Evolutionary conservation across 37 sponge, comb jelly and placozoan genomes (phyloP), one percentile per base, ranked within the genome.

Genomic region (Chondrilla cf. caribensis): DNA sequence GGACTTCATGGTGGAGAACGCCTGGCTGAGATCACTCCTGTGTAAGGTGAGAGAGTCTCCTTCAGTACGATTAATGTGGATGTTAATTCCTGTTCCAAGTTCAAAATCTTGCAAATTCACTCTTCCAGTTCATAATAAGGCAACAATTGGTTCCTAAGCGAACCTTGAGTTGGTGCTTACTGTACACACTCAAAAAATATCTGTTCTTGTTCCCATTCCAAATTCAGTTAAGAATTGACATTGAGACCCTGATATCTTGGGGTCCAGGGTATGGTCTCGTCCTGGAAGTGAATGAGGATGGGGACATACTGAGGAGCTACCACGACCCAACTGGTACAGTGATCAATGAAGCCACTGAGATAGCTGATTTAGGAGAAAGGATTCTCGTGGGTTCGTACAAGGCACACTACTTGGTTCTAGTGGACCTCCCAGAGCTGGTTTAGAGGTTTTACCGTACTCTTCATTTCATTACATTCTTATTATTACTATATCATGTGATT

Each of bases 281-380:
- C 36, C 60, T 81, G 65, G 82, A 81, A 38, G 37, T 58, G 36
- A 24, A 60, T 24, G 42, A 32, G 51, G 62, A 25, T 0, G 82
- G 82, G 38, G 62, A 14, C 19, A 62, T 81, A 43, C 19, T 81
- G n/a, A 25, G 43, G 6, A 60, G 62, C 17, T 62, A 60, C 39
- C 62, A 81, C 58, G 82, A 81, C 41, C 28, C 62, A 11, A 28
- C 25, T 28, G 82, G 65, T 14, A 9, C 36, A 40, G 76, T 73
- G 11, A 24, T 78, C 0, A 3, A n/a, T 3, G 35, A 80, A 33
- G 80, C 75, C 42, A 85, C 84, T 58, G 82, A 84, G 39, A 83
- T 87, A 2, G 47, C 87, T 38, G 91, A 91, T 18, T 19, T 87
- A 15, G 82, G 59, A 26, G 82, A 87, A 29, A 3, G 28, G 5